Conservation (phyloP, 2,888 invertebrate species). For the Philereme transversata region DNA sequence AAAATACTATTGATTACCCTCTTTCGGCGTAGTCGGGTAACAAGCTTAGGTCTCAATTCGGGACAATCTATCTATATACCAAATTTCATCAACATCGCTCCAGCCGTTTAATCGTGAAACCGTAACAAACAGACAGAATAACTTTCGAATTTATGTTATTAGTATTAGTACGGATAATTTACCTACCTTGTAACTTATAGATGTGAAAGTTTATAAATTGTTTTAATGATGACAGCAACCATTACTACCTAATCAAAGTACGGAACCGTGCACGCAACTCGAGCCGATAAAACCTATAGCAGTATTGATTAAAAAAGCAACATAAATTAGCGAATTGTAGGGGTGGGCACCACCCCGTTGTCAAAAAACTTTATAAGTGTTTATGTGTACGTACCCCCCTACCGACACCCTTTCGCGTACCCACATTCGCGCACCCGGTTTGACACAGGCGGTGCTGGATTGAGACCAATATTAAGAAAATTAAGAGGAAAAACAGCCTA, state of each 20-base stretch:
- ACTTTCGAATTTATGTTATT: too few relatives aligned
- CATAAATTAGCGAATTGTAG: slow-evolving; percentile 83
- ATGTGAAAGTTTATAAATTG: neutral
- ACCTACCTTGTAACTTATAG: too few relatives aligned
- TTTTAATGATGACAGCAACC: neutral
- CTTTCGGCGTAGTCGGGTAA: too few relatives aligned
- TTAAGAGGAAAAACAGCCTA: too few relatives aligned
- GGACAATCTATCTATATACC: too few relatives aligned
- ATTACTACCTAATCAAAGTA: slow-evolving; percentile 18
- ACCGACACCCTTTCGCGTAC: slow-evolving; percentile 80
- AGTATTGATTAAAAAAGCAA: slow-evolving; percentile 84
- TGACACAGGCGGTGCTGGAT: slow-evolving; percentile 45
- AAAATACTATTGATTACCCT: too few relatives aligned
- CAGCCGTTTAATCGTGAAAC: too few relatives aligned
- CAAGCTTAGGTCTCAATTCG: neutral
- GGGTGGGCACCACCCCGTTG: slow-evolving; percentile 69
- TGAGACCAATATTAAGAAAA: neutral
- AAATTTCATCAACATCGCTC: too few relatives aligned
- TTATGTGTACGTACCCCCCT: slow-evolving; percentile 73
- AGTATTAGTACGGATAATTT: too few relatives aligned
- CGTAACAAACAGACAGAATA: too few relatives aligned
- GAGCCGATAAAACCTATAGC: slow-evolving; percentile 66
- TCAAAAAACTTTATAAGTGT: slow-evolving; percentile 85
- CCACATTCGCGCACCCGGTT: slow-evolving; percentile 74
- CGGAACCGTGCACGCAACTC: slow-evolving; percentile 31